Percentiles rank a stretch among this genome's conserved stretches.
Evolutionary conservation across 2,888 invertebrate species (phyloP).

Genomic region (Steinernema carpocapsae): DNA sequence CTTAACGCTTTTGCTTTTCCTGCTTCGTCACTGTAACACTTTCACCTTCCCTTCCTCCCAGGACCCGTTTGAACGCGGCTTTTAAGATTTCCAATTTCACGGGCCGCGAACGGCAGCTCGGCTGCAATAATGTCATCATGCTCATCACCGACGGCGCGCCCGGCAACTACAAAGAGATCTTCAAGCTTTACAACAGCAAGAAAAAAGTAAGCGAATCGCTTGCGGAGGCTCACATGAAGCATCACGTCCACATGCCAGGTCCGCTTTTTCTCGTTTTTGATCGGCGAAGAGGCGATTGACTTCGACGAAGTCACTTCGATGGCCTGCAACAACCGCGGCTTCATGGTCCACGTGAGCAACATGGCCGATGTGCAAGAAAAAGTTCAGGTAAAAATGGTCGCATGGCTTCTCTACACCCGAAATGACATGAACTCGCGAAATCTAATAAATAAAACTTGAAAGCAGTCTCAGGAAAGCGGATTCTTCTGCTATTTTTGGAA

Average conservation of each 20-base stretch:
- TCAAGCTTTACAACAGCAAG: conserved; percentile 88
- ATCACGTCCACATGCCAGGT: too few relatives aligned
- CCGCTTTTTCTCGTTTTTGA: conserved; percentile 94
- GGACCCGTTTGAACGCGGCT: not conserved
- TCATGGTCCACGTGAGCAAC: conserved; percentile 86
- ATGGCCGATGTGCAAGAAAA: conserved; percentile 96
- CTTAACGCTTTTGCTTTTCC: conserved; percentile 32
- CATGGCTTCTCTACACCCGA: too few relatives aligned
- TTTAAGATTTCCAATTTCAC: conserved; percentile 52
- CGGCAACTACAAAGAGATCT: conserved; percentile 88
- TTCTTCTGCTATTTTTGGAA: too few relatives aligned
- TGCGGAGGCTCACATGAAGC: not conserved
- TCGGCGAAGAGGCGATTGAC: conserved; percentile 91
- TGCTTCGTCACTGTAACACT: conserved; percentile 20
- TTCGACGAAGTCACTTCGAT: conserved; percentile 90
- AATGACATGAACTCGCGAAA: too few relatives aligned
- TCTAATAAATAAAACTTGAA: too few relatives aligned
- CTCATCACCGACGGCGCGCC: conserved; percentile 97
- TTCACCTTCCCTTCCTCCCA: not conserved
- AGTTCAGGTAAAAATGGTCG: conserved; percentile 74
- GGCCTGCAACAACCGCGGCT: conserved; percentile 97
- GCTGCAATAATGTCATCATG: conserved; percentile 98
- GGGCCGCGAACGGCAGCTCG: conserved; percentile 49
- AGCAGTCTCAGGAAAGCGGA: too few relatives aligned
- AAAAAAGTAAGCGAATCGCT: conserved; percentile 64